Evolutionary conservation across 2,797 vertebrate genomes (phyloP).

Genomic region (Hemitrygon akajei): DNA sequence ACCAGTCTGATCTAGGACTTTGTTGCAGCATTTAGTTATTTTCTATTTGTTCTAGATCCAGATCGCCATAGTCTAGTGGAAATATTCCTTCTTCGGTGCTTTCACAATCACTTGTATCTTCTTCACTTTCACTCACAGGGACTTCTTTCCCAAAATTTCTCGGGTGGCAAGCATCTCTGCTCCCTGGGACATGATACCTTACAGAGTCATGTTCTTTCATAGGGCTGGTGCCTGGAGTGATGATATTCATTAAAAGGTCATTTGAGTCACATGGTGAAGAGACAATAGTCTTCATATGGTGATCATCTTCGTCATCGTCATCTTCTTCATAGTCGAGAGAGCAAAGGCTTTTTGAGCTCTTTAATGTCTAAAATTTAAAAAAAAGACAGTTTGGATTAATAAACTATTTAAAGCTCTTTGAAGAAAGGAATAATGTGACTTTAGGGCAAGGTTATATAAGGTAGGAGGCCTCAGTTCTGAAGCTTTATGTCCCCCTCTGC

Average conservation of each 20-base stretch:
- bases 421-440: background rate
- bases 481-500: background rate
- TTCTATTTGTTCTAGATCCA: slow-evolving; percentile 67
- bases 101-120: slow-evolving; percentile 58
- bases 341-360: slow-evolving; percentile 68
- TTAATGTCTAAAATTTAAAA: slow-evolving; percentile 54
- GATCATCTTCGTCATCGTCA: slow-evolving; percentile 43
- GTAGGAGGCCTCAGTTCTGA: background rate
- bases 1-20: slow-evolving; percentile 28
- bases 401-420: background rate
- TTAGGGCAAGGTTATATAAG: background rate
- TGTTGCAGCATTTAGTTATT: slow-evolving; percentile 53
- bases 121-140: slow-evolving; percentile 49
- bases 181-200: slow-evolving; percentile 41
- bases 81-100: slow-evolving; percentile 53
- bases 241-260: slow-evolving; percentile 50
- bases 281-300: slow-evolving; percentile 57
- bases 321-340: slow-evolving; percentile 61
- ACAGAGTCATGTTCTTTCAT: slow-evolving; percentile 48
- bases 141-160: slow-evolving; percentile 48
- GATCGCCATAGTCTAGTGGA: slow-evolving; percentile 53
- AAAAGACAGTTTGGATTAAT: background rate
- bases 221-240: slow-evolving; percentile 53
- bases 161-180: slow-evolving; percentile 42
- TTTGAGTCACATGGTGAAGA: slow-evolving; percentile 59